Evolutionary conservation across 1,140 invertebrate species (phyloP).

Genomic region (Calephelis nemesis): DNA sequence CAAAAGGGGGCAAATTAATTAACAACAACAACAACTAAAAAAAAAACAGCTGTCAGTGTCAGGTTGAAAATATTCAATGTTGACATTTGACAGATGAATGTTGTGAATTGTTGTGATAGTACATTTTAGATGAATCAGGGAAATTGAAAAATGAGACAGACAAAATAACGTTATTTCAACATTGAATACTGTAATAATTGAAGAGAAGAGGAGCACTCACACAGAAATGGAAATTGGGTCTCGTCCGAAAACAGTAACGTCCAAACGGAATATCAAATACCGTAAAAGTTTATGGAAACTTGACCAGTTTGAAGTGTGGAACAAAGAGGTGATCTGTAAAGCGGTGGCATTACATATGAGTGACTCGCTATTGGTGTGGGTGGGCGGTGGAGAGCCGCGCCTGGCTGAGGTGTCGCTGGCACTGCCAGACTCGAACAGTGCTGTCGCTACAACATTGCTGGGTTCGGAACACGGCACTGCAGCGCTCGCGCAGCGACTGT

Average conservation of each 20-base stretch:
- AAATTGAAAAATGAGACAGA: too few relatives aligned
- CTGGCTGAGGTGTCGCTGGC: conserved; percentile 39
- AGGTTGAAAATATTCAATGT: too few relatives aligned
- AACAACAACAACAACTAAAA: too few relatives aligned
- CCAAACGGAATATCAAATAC: conserved; percentile 40
- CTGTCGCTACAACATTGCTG: conserved; percentile 30
- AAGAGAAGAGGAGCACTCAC: neutral
- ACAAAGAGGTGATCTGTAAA: conserved; percentile 38
- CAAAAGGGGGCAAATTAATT: too few relatives aligned
- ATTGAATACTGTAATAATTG: too few relatives aligned
- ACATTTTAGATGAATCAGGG: too few relatives aligned
- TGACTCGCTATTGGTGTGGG: conserved; percentile 40
- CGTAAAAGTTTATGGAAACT: conserved; percentile 41
- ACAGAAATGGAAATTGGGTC: conserved; percentile 20
- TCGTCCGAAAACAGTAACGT: conserved; percentile 27
- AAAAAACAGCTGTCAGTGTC: too few relatives aligned
- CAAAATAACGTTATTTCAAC: too few relatives aligned
- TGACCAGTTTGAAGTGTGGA: conserved; percentile 48
- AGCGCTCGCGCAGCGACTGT: conserved; percentile 34
- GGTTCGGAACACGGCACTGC: conserved; percentile 31
- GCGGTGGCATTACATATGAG: conserved; percentile 39
- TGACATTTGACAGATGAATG: too few relatives aligned
- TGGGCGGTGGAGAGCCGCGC: conserved; percentile 38
- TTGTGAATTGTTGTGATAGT: too few relatives aligned
- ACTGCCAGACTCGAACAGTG: conserved; percentile 31